A percentile compares a stretch with the other conserved stretches of the same genome.
These are phyloP conservation scores for Coreoperca whiteheadi DNA, from an alignment of 2,113 vertebrate genomes.

Conservation along the genomic window DNA sequence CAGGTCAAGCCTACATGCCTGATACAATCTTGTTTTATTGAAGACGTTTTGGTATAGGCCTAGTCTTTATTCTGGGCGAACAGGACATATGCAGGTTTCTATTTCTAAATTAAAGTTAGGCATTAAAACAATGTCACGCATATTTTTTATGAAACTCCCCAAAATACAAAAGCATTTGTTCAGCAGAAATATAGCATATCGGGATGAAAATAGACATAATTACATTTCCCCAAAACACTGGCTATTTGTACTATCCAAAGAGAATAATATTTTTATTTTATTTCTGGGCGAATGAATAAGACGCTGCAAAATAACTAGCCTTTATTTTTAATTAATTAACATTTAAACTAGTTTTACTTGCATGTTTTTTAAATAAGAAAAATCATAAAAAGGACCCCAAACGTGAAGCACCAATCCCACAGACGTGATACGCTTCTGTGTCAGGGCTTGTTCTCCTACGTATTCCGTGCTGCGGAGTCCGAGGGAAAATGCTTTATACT, in stretches of 20 bases:
- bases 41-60: not conserved
- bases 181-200: not conserved
- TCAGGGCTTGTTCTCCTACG: not conserved
- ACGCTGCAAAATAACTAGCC: not conserved
- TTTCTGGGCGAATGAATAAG: not conserved
- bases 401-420: not conserved
- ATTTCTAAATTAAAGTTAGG: not conserved
- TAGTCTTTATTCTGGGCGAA: not conserved
- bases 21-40: not conserved
- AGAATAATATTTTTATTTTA: not conserved
- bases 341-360: not conserved
- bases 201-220: not conserved
- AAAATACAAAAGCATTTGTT: not conserved
- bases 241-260: not conserved
- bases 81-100: not conserved
- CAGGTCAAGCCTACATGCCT: not conserved
- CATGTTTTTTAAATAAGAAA: not conserved
- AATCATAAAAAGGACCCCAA: not conserved
- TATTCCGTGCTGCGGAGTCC: not conserved
- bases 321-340: not conserved
- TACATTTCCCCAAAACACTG: not conserved
- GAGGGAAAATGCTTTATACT: conserved; percentile 53
- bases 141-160: not conserved
- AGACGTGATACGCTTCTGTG: not conserved
- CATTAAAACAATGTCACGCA: not conserved